These are phyloP conservation scores for Pipistrellus kuhlii DNA, from an alignment of 2,797 vertebrate genomes.

Conservation along the genomic window DNA sequence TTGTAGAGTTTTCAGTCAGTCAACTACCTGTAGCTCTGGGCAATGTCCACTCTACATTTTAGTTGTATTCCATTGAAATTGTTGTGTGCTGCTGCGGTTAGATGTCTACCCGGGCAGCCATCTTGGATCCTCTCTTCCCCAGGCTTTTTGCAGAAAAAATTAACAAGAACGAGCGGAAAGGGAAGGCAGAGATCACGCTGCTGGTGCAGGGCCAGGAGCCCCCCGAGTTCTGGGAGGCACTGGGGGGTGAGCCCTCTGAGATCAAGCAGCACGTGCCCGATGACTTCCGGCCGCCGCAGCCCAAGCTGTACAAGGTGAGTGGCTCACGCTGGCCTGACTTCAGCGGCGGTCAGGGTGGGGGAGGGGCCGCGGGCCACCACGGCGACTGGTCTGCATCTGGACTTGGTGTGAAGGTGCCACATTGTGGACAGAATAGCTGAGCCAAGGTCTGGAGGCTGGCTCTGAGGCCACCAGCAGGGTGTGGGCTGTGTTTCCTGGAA, in stretches of 20 bases:
- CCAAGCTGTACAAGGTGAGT: slow-evolving; percentile 97
- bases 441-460: not conserved
- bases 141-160: slow-evolving; percentile 99
- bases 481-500: not conserved
- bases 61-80: no score
- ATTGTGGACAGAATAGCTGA: not conserved
- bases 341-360: not conserved
- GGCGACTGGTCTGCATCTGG: not conserved
- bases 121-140: no score
- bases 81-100: no score
- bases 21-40: no score
- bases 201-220: slow-evolving; percentile 93
- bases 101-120: no score
- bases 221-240: slow-evolving; percentile 93
- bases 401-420: not conserved
- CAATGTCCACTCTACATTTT: no score
- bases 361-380: not conserved
- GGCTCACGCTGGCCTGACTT: not conserved
- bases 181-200: slow-evolving; percentile 94
- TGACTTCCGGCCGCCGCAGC: slow-evolving; percentile 93
- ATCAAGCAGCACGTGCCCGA: slow-evolving; percentile 95
- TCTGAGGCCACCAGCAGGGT: not conserved
- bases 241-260: slow-evolving; percentile 96
- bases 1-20: no score
- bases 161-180: slow-evolving; percentile 98